phyloP scores from a whole-genome alignment of 2,888 invertebrate genomes.

The Eledona agricola region DNA sequence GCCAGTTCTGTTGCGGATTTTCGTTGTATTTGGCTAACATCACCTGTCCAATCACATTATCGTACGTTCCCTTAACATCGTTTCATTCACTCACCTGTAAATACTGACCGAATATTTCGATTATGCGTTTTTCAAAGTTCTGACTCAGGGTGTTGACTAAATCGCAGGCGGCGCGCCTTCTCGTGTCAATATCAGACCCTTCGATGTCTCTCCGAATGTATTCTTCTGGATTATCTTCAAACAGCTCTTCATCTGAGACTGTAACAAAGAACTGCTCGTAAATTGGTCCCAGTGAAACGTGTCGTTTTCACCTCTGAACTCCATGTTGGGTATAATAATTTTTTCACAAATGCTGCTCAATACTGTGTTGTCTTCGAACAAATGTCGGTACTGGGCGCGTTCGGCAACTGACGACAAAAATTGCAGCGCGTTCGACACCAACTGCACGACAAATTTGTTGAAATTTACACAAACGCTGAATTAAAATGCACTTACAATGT shows the following conservation, averaged over 20 bases:
- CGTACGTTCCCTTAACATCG: too few species aligned
- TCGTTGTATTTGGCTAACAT: conserved; percentile 81
- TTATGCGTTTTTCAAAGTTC: conserved; percentile 88
- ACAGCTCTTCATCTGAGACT: conserved; percentile 94
- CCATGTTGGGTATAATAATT: conserved; percentile 98
- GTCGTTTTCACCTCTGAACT: conserved; percentile 79
- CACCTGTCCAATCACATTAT: too few species aligned
- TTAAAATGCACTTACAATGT: conserved; percentile 69
- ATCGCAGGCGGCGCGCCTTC: conserved; percentile 96
- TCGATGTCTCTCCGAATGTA: conserved; percentile 96
- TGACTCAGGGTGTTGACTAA: conserved; percentile 90
- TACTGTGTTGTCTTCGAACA: conserved; percentile 89
- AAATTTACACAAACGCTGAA: too few species aligned
- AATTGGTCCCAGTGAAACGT: not conserved
- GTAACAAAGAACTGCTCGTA: conserved; percentile 36
- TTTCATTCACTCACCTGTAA: conserved; percentile 71
- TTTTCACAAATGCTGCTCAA: conserved; percentile 94
- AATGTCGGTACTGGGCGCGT: conserved; percentile 82
- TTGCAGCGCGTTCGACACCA: conserved; percentile 95
- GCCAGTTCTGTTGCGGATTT: conserved; percentile 84
- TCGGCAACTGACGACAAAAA: conserved; percentile 96
- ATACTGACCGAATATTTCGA: conserved; percentile 87
- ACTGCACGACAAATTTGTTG: conserved; percentile 71
- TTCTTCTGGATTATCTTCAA: conserved; percentile 98
- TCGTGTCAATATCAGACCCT: conserved; percentile 97